phyloP scores from a whole-genome alignment of 2,888 invertebrate genomes.

The Anagyrus pseudococci region DNA sequence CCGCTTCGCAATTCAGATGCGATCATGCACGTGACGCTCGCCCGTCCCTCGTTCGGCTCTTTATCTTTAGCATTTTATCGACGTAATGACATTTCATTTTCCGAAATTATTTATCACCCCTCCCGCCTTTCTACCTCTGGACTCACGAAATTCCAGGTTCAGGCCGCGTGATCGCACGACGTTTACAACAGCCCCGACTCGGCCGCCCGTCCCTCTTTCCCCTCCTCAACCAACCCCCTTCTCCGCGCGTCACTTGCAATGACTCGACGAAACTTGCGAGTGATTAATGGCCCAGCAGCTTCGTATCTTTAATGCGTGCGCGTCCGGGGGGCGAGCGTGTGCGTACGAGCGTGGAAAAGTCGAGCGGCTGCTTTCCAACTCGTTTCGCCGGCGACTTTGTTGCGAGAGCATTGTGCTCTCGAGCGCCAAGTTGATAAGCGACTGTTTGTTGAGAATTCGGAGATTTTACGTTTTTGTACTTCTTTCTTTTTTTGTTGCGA shows the following conservation, averaged over 20 bases:
- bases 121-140: background rate
- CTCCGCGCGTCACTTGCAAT: no score
- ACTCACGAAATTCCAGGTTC: constrained; percentile 8
- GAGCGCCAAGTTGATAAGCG: no score
- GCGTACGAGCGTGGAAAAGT: background rate
- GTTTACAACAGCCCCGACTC: constrained; percentile 10
- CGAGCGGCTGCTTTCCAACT: background rate
- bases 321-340: background rate
- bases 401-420: no score
- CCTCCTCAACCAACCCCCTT: background rate
- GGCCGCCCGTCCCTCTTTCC: background rate
- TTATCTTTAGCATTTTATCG: constrained; percentile 7
- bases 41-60: constrained; percentile 6
- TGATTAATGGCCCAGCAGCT: constrained; percentile 15
- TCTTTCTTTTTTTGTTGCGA: no score
- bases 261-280: constrained; percentile 12
- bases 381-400: background rate
- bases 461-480: no score
- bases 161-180: constrained; percentile 10
- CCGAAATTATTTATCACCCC: constrained; percentile 27
- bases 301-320: background rate
- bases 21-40: constrained; percentile 43
- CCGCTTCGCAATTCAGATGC: no score
- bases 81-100: constrained; percentile 26
- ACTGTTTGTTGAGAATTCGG: no score